phyloP scores from a whole-genome alignment of 2,888 invertebrate genomes.

The Psococerastis gibbosa region DNA sequence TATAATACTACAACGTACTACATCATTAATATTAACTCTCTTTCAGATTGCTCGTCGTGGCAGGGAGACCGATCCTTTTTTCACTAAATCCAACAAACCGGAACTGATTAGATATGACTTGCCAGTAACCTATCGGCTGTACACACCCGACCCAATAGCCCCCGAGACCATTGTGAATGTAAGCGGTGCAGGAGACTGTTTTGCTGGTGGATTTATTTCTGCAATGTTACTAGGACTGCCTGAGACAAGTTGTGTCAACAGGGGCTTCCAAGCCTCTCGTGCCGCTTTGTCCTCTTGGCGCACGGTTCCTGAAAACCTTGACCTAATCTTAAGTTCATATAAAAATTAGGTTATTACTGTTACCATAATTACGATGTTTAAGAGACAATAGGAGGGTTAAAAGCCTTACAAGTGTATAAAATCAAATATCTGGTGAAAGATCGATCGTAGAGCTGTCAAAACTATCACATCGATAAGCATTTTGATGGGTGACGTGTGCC shows the following conservation, averaged over 20 bases:
- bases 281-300: neutral
- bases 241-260: neutral
- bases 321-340: neutral
- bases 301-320: neutral
- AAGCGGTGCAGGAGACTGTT: conserved; percentile 70
- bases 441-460: too few relatives aligned
- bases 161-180: conserved; percentile 40
- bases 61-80: conserved; percentile 11
- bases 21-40: too few relatives aligned
- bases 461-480: too few relatives aligned
- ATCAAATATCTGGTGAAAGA: too few relatives aligned
- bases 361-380: too few relatives aligned
- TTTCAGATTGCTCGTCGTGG: conserved; percentile 15
- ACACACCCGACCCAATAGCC: conserved; percentile 8
- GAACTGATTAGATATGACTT: conserved; percentile 13
- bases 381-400: too few relatives aligned
- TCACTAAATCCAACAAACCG: neutral
- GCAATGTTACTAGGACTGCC: conserved; percentile 5
- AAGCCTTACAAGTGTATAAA: too few relatives aligned
- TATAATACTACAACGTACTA: too few relatives aligned
- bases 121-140: conserved; percentile 10
- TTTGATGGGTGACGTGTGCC: too few relatives aligned
- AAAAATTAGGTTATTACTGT: too few relatives aligned
- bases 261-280: neutral
- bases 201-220: conserved; percentile 28